Evolutionary conservation across 1,140 invertebrate genomes (phyloP), one percentile per base, ranked within the genome.

Genomic region (Liolophura sinensis): DNA sequence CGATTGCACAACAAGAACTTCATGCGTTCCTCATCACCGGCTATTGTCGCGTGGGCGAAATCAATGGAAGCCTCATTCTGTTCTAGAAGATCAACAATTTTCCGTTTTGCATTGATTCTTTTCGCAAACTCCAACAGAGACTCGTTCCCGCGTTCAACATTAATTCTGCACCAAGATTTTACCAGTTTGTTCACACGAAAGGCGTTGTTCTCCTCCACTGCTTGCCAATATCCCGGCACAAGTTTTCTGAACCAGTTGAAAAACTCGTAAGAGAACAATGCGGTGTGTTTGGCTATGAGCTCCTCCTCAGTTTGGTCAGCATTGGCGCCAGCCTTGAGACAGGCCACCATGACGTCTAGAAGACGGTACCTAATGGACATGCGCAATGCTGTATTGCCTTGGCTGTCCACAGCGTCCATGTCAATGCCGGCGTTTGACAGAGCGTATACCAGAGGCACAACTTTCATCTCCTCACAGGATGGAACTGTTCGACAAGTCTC

Each of bases 101-200:
- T 73, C 16, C 72, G 70, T 57, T 78, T 73, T 14, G 67, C 68
- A 27, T 25, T 46, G 40, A 59, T 68, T 60, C 69, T 71, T 66
- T 77, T 78, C 18, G 79, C 73, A 69, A 64, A 79, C 69, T 81
- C 77, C 15, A 81, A 74, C 47, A 81, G 61, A 9, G 68, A 70
- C 12, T 73, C 66, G 5, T 72, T 73, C 12, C 50, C n/a, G 50
- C 73, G 65, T 24, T 71, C 70, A 54, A 82, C 66, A 52, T 82
- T 79, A 18, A 82, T 72, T 57, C 78, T 71, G 57, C 76, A 75
- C 80, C 79, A 82, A 1, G 78, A 77, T 68, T 79, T 80, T 27
- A 79, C 74, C 14, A 82, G 70, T 47, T 74, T 67, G 60, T 77
- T 76, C 22, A 80, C 71, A 52, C 60, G 51, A 58, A 74, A 77